Percentiles rank a stretch among this genome's conserved stretches.
Evolutionary conservation across 2,113 vertebrate genomes (phyloP).

Genomic region (Octodon degus): DNA sequence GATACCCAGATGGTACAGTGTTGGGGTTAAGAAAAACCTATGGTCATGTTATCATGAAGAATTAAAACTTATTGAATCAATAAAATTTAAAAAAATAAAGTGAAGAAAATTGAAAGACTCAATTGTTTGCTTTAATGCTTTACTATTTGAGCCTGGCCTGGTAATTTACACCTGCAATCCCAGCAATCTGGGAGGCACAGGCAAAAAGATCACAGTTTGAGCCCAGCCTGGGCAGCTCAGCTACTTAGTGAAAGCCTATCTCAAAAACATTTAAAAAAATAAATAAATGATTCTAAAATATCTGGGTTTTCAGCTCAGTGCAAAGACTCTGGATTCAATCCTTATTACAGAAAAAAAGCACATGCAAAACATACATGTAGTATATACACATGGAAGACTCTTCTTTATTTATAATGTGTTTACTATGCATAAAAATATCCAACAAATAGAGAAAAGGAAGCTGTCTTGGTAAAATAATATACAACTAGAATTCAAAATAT

Average conservation of each 20-base stretch:
- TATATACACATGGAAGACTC: neutral
- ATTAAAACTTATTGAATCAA: neutral
- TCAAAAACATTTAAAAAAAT: neutral
- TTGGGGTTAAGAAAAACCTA: neutral
- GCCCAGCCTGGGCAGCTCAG: neutral
- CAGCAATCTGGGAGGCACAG: neutral
- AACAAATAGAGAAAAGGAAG: neutral
- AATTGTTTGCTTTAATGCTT: neutral
- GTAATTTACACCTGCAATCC: neutral
- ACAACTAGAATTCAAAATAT: neutral
- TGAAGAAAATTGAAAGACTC: neutral
- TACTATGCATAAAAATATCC: neutral
- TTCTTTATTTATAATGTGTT: neutral
- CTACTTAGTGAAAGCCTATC: neutral
- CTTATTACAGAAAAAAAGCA: neutral
- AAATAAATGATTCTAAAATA: too few species aligned
- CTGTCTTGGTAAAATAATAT: neutral
- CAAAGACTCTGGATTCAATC: neutral
- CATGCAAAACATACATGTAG: neutral
- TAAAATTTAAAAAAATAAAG: neutral
- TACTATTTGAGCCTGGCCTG: neutral
- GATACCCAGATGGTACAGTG: neutral
- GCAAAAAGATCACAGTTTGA: neutral
- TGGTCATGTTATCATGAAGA: neutral
- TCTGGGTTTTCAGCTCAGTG: neutral